These are phyloP conservation scores for Druceiella hillmani DNA, from an alignment of 2,888 invertebrate genomes.

Conservation along the genomic window DNA sequence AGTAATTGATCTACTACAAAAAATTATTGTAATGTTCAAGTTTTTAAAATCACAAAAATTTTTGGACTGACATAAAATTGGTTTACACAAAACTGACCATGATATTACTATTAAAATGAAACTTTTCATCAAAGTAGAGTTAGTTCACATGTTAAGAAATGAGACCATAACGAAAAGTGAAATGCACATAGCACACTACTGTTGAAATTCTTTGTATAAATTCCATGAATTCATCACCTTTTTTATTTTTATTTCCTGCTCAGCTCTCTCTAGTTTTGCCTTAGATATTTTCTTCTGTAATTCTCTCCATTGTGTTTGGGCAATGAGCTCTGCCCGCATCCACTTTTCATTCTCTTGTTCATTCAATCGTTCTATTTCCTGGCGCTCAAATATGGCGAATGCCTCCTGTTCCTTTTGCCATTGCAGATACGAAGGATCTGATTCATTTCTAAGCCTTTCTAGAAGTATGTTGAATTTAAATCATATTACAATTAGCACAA, in stretches of 20 bases:
- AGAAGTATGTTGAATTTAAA: too few relatives aligned
- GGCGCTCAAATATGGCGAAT: constrained; percentile 46
- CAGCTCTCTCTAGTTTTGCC: constrained; percentile 51
- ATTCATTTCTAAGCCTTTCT: constrained; percentile 35
- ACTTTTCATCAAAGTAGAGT: neutral
- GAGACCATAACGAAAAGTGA: too few relatives aligned
- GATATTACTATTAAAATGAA: neutral
- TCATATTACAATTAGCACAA: too few relatives aligned
- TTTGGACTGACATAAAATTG: too few relatives aligned
- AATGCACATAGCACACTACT: too few relatives aligned
- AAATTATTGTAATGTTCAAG: neutral
- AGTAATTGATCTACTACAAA: neutral
- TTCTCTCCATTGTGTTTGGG: constrained; percentile 58
- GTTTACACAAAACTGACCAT: too few relatives aligned
- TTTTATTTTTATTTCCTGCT: constrained; percentile 54
- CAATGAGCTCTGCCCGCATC: constrained; percentile 59
- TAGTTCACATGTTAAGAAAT: too few relatives aligned
- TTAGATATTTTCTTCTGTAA: constrained; percentile 52
- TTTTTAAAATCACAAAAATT: too few relatives aligned
- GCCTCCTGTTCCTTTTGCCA: constrained; percentile 51
- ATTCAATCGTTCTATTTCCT: constrained; percentile 51
- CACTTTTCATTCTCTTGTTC: constrained; percentile 58
- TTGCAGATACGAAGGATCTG: constrained; percentile 44
- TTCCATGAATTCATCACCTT: constrained; percentile 30
- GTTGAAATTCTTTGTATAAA: too few relatives aligned